A percentile compares a stretch with the other conserved stretches of the same genome.
Conservation (phyloP, 2,797 vertebrate species). For the Zalophus californianus region DNA sequence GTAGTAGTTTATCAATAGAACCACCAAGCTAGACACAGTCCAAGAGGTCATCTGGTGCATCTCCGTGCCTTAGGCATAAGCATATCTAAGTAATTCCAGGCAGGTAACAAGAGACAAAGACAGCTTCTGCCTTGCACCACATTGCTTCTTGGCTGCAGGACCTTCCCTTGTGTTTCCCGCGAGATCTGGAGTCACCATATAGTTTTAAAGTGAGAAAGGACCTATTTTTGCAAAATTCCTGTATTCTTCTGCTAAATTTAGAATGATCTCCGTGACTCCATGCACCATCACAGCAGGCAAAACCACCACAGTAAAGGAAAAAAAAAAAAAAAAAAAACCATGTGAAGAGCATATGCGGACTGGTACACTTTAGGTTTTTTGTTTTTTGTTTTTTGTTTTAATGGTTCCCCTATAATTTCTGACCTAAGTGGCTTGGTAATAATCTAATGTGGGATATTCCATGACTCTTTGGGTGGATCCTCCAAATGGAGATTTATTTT, state of each 20-base stretch:
- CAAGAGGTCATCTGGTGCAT: constrained; percentile 52
- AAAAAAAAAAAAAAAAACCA: background rate
- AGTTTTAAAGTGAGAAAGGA: constrained; percentile 2
- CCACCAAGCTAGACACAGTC: constrained; percentile 52
- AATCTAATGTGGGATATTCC: constrained; percentile 48
- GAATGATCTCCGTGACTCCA: background rate
- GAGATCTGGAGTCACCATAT: background rate
- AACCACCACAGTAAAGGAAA: background rate
- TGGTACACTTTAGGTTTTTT: background rate
- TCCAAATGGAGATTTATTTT: constrained; percentile 52
- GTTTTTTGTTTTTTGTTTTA: background rate
- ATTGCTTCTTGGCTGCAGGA: background rate
- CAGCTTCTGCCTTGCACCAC: background rate
- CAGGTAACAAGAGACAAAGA: background rate
- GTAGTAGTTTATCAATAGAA: constrained; percentile 56
- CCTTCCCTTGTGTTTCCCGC: background rate
- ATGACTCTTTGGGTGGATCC: constrained; percentile 50
- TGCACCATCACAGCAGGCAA: constrained; percentile 6
- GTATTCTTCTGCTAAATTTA: constrained; percentile 59
- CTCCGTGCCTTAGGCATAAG: background rate
- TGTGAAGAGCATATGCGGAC: background rate
- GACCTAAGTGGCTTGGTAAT: constrained; percentile 60
- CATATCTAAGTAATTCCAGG: constrained; percentile 56
- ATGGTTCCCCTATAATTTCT: constrained; percentile 64
- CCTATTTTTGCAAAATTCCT: constrained; percentile 7